Conservation (phyloP, 2,113 vertebrate species). For the Bombycilla garrulus region DNA sequence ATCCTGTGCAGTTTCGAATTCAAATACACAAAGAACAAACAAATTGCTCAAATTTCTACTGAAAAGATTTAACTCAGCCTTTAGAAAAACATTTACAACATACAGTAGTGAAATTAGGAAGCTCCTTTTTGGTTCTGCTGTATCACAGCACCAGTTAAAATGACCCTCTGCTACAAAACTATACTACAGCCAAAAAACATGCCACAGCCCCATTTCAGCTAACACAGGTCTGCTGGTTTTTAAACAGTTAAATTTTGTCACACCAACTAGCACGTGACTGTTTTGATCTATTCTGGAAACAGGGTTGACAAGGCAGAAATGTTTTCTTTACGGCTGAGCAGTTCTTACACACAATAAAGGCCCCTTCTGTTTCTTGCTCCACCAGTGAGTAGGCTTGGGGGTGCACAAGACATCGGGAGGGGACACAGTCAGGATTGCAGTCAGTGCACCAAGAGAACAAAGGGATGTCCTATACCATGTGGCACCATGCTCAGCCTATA, state of each 20-base stretch:
- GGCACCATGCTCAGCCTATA: neutral
- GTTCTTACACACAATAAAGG: neutral
- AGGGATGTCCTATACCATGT: neutral
- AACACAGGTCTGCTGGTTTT: neutral
- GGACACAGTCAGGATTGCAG: neutral
- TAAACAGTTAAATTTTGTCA: neutral
- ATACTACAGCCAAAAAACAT: neutral
- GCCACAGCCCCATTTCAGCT: neutral
- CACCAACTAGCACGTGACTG: fast-evolving
- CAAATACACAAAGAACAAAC: neutral
- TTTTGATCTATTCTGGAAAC: neutral
- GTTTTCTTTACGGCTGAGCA: neutral
- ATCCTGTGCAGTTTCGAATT: neutral
- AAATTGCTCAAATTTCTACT: neutral
- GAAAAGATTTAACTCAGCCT: neutral
- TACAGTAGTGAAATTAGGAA: neutral
- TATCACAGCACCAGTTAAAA: neutral
- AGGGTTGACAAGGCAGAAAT: neutral
- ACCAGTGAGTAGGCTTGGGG: fast-evolving
- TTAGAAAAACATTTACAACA: neutral
- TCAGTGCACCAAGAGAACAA: neutral
- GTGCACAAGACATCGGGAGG: neutral
- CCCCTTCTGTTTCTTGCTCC: neutral
- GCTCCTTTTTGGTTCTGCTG: neutral
- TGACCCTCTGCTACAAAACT: neutral